Base-by-base conservation (phyloP, 2,888 invertebrate species). In the Microplitis deprimator region DNA sequence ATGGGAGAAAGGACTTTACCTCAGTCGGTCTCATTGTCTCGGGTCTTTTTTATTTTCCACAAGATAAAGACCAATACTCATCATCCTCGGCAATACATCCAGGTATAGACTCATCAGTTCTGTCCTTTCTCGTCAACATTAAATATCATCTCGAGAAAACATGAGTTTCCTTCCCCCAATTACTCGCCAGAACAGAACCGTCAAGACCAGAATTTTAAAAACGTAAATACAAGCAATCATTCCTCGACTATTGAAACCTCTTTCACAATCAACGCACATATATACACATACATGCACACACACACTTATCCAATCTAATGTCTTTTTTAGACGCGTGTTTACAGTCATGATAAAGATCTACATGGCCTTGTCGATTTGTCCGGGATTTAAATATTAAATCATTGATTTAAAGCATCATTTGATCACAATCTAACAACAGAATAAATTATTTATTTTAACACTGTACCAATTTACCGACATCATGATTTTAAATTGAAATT, bases 141-240 rank as follows among this genome's bases (percentile, higher is more conserved):
- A 68, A 77, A 50, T 10, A 50, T 13, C 50, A 50, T 50, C 50
- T 39, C 76, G 77, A 75, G 77, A 80, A 81, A 80, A 79, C 81
- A 81, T 65, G 77, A 75, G 75, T 82, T 73, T 78, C 60, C 74
- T 76, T 74, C 38, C 73, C 71, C 60, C 40, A 41, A 68, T 62
- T 68, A 4, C 41, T n/a, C 20, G 10, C 13, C 50, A 50, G 50
- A 50, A 10, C 50, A 13, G 13, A 50, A 50, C 50, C 29, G 3
- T 29, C 4, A 4, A 29, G 29, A 29, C 29, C 29, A 29, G 4
- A 29, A 3, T 29, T 29, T 29, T 29, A 29, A 29, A 29, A 29
- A 29, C 29, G 29, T 29, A 29, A 29, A 29, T 29, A 29, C 3
- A 29, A 29, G 29, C 29, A 29, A 29, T 29, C 29, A 29, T 29